Base-by-base conservation (phyloP, 2,113 vertebrate genomes). In the Galeopterus variegatus region DNA sequence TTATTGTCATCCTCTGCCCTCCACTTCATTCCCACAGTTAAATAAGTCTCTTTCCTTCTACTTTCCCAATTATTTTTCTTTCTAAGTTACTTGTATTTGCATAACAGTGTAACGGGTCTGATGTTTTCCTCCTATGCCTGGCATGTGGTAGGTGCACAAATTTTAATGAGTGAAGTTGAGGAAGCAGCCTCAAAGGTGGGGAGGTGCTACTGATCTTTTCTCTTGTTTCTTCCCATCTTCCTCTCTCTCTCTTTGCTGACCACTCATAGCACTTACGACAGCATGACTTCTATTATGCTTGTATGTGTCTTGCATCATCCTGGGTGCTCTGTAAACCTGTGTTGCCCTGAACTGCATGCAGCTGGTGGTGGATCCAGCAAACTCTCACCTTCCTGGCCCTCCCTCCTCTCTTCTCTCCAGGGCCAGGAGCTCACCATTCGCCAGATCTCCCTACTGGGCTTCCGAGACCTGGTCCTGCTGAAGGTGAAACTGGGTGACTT, bases 401-500 rank as follows among this genome's bases (percentile, higher is more conserved):
- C 0, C 0, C 28, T 8, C 33, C 13, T 94, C 90, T 88, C 48
- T 52, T 3, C 41, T n/a, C 89, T 96, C 41, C 90, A 99, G 99
- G 99, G 99, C 56, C 99, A 99, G 98, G 99, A 99, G 97, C 97
- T 99, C 95, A 99, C 99, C 0, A 99, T 99, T 77, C 99, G 99
- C 91, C 99, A 99, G 98, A 99, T 99, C 98, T 98, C 99, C 86
- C 98, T 99, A 92, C 98, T 99, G 95, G 99, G 99, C 94, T 99
- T 99, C 98, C 99, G 99, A 65, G 99, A 99, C 98, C 98, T 99
- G 94, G 99, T 99, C 62, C 98, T 99, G 95, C 96, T 99, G 86
- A 99, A 99, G 98, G 99, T 99, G 75, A 99, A 99, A 95, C 97
- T 99, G 97, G 98, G 99, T 33, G 99, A 99, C 18, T 95, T 98